Conservation (phyloP, 2,797 vertebrate species). For the Pantherophis alleghaniensis region DNA sequence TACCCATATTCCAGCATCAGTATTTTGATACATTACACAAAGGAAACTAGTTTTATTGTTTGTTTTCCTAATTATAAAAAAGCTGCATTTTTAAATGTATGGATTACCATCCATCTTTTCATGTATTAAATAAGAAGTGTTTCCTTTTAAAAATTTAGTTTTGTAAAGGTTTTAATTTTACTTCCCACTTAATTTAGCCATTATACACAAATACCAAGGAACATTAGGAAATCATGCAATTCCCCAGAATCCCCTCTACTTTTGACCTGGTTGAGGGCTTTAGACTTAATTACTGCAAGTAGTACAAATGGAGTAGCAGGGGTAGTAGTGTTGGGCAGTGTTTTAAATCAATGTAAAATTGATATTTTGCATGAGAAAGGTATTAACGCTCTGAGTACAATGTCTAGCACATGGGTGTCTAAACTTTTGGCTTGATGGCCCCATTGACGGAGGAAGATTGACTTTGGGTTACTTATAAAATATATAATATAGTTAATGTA, state of each 20-base stretch:
- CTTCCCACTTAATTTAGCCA: background rate
- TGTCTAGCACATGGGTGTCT: background rate
- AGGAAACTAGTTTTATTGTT: background rate
- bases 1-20: background rate
- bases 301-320: background rate
- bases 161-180: background rate
- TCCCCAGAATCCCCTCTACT: background rate
- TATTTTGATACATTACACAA: background rate
- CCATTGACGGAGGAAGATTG: background rate
- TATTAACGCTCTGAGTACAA: background rate
- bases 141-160: background rate
- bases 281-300: background rate
- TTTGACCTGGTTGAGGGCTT: background rate
- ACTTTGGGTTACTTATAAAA: background rate
- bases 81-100: background rate
- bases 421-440: background rate
- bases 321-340: background rate
- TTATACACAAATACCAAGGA: background rate
- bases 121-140: background rate
- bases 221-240: background rate
- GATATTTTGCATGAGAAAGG: background rate
- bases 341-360: background rate
- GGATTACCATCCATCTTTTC: background rate
- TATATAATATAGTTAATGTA: background rate
- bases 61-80: background rate